Conservation (phyloP, 1,140 invertebrate species). For the Matsumurasca onukii region DNA sequence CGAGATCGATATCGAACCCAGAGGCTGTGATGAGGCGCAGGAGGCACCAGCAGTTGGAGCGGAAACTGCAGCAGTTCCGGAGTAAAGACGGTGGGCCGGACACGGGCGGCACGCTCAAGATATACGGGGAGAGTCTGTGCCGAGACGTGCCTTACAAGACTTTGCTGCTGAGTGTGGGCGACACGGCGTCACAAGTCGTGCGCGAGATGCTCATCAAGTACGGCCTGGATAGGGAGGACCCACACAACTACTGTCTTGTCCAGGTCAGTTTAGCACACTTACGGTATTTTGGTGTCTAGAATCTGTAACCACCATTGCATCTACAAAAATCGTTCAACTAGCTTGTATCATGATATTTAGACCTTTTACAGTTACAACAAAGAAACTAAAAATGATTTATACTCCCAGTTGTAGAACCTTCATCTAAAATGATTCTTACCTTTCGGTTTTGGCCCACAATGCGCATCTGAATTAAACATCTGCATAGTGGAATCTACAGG, state of each 20-base stretch:
- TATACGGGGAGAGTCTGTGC: slow-evolving; percentile 95
- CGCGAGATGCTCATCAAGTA: slow-evolving; percentile 96
- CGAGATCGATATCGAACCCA: slow-evolving; percentile 97
- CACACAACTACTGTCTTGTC: slow-evolving; percentile 89
- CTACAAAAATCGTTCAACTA: not conserved
- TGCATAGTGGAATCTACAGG: too few relatives aligned
- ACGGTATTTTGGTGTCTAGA: not conserved
- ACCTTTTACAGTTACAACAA: too few relatives aligned
- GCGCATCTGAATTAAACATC: too few relatives aligned
- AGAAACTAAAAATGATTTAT: too few relatives aligned
- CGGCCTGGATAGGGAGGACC: slow-evolving; percentile 84
- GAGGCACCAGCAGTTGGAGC: slow-evolving; percentile 95
- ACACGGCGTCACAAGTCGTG: slow-evolving; percentile 89
- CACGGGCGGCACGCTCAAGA: slow-evolving; percentile 92
- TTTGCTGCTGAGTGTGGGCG: slow-evolving; percentile 87
- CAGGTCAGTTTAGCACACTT: slow-evolving; percentile 63
- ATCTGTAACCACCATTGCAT: not conserved
- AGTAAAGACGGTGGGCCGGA: slow-evolving; percentile 65
- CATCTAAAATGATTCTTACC: too few relatives aligned
- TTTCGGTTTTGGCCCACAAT: too few relatives aligned
- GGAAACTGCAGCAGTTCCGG: slow-evolving; percentile 94
- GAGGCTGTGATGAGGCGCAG: slow-evolving; percentile 97
- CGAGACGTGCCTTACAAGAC: slow-evolving; percentile 96
- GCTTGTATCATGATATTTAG: not conserved
- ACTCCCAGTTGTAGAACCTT: too few relatives aligned